Percentiles rank a stretch among this genome's conserved stretches.
Evolutionary conservation across 2,888 invertebrate species (phyloP).

Genomic region (Melanostoma scalare): DNA sequence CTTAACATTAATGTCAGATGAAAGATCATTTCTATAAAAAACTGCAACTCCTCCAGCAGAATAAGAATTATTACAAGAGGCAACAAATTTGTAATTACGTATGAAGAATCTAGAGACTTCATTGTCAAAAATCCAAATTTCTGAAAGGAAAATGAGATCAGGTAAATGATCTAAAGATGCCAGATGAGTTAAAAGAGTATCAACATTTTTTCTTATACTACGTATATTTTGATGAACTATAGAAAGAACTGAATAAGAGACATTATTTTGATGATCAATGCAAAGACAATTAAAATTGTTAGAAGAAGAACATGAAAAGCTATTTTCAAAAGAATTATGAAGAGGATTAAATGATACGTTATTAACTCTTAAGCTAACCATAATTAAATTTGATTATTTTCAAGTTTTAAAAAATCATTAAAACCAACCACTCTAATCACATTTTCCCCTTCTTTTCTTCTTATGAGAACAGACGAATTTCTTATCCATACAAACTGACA

Average conservation of each 20-base stretch:
- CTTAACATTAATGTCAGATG: not conserved
- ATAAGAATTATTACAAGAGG: slow-evolving; percentile 7
- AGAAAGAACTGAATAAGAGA: slow-evolving; percentile 12
- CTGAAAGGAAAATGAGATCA: not conserved
- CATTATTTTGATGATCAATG: slow-evolving; percentile 22
- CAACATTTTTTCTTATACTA: slow-evolving; percentile 27
- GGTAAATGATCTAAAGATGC: too few relatives aligned
- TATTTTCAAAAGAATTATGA: slow-evolving; percentile 2
- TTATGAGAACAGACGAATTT: not conserved
- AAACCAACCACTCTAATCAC: not conserved
- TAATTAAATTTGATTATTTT: slow-evolving; percentile 4
- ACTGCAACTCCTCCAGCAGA: slow-evolving; percentile 6
- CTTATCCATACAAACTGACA: not conserved
- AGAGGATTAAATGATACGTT: not conserved
- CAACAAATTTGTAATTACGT: slow-evolving; percentile 15
- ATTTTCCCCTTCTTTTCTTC: slow-evolving; percentile 6
- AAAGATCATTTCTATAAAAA: slow-evolving; percentile 5
- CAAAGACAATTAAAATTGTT: slow-evolving; percentile 37
- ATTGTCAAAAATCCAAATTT: slow-evolving; percentile 29
- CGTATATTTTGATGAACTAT: slow-evolving; percentile 39
- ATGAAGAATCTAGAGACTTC: not conserved
- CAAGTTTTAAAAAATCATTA: slow-evolving; percentile 8
- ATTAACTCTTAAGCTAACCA: slow-evolving; percentile 1
- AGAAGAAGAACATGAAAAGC: slow-evolving; percentile 12
- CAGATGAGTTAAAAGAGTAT: slow-evolving; percentile 2